These are phyloP conservation scores for Columba livia DNA, from an alignment of 2,113 vertebrate species.

Conservation along the genomic window DNA sequence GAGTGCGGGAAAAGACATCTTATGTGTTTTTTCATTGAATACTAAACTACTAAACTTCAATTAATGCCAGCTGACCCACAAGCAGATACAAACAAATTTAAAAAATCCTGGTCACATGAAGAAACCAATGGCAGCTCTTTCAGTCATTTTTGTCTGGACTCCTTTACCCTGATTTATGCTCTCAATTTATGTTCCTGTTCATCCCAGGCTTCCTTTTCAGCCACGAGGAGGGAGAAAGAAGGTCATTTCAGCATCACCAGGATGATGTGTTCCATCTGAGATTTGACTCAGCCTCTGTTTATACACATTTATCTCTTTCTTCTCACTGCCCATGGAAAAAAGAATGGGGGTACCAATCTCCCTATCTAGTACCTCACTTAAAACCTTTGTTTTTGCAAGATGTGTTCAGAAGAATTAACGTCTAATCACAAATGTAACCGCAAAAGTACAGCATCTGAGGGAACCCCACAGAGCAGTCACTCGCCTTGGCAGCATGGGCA, in stretches of 20 bases:
- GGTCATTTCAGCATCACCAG: rapidly evolving
- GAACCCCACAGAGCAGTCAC: neutral
- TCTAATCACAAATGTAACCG: neutral
- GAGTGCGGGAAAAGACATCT: neutral
- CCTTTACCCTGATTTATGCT: neutral
- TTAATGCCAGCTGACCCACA: neutral
- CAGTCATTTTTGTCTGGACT: neutral
- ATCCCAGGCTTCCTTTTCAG: neutral
- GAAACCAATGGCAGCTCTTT: neutral
- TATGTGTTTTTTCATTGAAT: neutral
- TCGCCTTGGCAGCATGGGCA: rapidly evolving
- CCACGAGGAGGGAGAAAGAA: neutral
- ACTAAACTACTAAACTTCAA: neutral
- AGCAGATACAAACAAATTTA: neutral
- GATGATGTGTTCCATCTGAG: rapidly evolving
- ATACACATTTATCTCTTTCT: rapidly evolving
- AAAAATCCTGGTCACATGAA: neutral
- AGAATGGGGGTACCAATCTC: rapidly evolving
- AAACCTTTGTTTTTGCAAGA: neutral
- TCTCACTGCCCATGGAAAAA: rapidly evolving
- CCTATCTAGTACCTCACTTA: neutral
- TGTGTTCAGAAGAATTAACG: neutral
- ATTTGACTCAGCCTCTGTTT: neutral
- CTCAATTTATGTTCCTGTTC: neutral
- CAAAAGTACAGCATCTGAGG: rapidly evolving